Evolutionary conservation across 2,797 vertebrate genomes (phyloP), one percentile per base, ranked within the genome.

Genomic region (Chaetodon trifasciatus): DNA sequence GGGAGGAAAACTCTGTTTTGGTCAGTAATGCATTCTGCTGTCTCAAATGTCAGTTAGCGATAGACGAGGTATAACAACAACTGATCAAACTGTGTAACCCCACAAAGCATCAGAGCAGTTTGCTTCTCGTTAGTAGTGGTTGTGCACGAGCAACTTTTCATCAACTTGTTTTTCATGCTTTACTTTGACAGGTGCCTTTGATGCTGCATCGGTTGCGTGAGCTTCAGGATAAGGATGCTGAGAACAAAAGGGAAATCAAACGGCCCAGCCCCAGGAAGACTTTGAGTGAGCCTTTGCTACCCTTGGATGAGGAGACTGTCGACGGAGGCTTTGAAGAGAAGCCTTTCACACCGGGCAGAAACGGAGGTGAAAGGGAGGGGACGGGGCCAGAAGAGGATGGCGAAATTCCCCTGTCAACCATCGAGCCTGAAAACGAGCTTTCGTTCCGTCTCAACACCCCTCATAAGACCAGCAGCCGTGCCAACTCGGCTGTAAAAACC

Each of bases 1-100:
- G 98, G 78, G 98, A 99, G 73, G 98, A 99, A 92, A 99, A 99
- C 93, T 99, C 98, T 2, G 96, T 98, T 63, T 57, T 99, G 96
- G 98, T 99, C 92, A 93, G 95, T 93, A 55, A 13, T 55, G 39
- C 32, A 63, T 74, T 2, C 57, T 76, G 35, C 13, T 50, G 17
- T 67, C 24, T 74, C 21, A 64, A 78, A 71, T 90, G 58, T 82
- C 23, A 39, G 9, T 58, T 72, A 53, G 71, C 6, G 7, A 35
- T 23, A 39, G 21, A 77, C 16, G 46, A 39, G 11, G 4, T 4
- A 21, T 11, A 40, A 15, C n/a, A 60, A 23, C 62, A 68, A 19
- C 16, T 28, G 39, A 66, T 49, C 55, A 52, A 68, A 44, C 7
- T 21, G 15, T 32, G 9, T 60, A 65, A 39, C 57, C 12, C n/a